Percentiles rank a stretch among this genome's conserved stretches.
phyloP scores from a whole-genome alignment of 2,113 vertebrate species.

The Okapia johnstoni region DNA sequence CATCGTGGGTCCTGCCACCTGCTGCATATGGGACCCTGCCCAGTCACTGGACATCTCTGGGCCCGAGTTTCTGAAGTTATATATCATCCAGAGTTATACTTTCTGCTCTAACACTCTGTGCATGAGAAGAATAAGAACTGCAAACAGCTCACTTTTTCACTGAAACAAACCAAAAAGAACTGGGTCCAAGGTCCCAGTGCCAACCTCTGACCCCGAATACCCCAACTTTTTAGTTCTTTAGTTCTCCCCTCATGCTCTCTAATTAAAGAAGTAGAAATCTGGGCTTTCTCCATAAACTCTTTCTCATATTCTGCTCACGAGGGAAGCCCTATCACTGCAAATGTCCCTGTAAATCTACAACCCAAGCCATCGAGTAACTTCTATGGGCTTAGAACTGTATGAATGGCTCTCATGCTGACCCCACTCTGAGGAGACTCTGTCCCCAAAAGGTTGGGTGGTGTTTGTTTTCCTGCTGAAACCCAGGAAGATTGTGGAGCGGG shows the following conservation, averaged over 20 bases:
- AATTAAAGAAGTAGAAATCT: not conserved
- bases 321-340: not conserved
- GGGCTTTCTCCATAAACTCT: not conserved
- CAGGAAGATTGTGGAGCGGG: not conserved
- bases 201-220: fast-evolving
- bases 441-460: not conserved
- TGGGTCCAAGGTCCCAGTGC: not conserved
- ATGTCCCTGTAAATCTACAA: not conserved
- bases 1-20: not conserved
- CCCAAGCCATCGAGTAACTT: not conserved
- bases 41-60: not conserved
- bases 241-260: not conserved
- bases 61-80: not conserved
- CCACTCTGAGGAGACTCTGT: not conserved
- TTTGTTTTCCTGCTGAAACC: not conserved
- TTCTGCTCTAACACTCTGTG: not conserved
- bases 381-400: not conserved
- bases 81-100: not conserved
- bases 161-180: not conserved
- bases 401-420: not conserved
- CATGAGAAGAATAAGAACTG: not conserved
- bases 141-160: not conserved
- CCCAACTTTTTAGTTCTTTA: not conserved
- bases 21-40: not conserved
- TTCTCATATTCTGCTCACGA: not conserved